These are phyloP conservation scores for Sipha maydis DNA, from an alignment of 2,888 invertebrate species.

Conservation along the genomic window DNA sequence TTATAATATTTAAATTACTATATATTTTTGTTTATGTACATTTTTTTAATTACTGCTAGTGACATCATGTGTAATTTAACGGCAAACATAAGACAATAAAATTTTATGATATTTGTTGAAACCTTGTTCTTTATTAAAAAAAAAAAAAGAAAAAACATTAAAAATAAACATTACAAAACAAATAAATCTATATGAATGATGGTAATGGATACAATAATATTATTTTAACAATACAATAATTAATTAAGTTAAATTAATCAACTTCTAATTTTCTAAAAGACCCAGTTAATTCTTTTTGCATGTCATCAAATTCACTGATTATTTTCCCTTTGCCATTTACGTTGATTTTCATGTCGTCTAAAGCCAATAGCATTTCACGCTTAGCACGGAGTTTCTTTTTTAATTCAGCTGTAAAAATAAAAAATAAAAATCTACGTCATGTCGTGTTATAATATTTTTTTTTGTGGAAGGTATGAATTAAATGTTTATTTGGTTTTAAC, in stretches of 20 bases:
- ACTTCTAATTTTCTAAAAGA: constrained; percentile 83
- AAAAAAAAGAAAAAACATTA: constrained; percentile 28
- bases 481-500: too few species aligned
- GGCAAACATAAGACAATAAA: constrained; percentile 57
- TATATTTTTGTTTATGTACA: constrained; percentile 62
- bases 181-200: constrained; percentile 34
- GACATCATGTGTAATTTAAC: constrained; percentile 54
- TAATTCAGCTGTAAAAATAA: constrained; percentile 66
- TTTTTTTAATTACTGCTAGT: constrained; percentile 58
- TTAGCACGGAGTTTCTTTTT: constrained; percentile 66
- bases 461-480: too few species aligned
- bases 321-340: constrained; percentile 79
- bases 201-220: constrained; percentile 54
- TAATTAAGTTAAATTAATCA: constrained; percentile 70
- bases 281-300: constrained; percentile 78
- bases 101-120: constrained; percentile 58
- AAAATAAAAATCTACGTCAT: background rate
- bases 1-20: constrained; percentile 56
- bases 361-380: constrained; percentile 66
- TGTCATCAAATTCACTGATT: constrained; percentile 77
- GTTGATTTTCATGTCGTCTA: constrained; percentile 68
- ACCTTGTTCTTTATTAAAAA: constrained; percentile 39
- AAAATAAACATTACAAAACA: constrained; percentile 23
- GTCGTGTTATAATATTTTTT: too few species aligned
- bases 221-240: constrained; percentile 48